Percentiles rank a stretch among this genome's conserved stretches.
These are phyloP conservation scores for Erythrocercus mccallii DNA, from an alignment of 2,113 vertebrate species.

Conservation along the genomic window DNA sequence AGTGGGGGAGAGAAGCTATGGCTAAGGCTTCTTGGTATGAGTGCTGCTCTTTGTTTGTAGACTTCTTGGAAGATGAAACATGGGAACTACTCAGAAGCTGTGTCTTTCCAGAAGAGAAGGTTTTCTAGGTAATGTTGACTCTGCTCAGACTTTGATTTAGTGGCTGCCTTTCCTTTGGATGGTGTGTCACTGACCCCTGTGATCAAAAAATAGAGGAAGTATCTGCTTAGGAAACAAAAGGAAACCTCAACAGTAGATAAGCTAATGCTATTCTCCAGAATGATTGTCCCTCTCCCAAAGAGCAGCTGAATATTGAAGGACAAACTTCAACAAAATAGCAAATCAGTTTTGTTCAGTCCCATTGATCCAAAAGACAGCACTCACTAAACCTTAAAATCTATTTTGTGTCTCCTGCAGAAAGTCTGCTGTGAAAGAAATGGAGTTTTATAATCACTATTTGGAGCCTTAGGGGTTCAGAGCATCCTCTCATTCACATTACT, in stretches of 20 bases:
- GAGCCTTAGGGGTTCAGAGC: conserved; percentile 3
- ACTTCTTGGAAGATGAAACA: neutral
- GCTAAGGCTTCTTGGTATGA: neutral
- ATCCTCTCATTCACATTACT: neutral
- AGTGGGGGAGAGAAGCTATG: neutral
- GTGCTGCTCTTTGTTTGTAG: neutral
- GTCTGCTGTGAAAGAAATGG: conserved; percentile 31
- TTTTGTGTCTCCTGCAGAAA: conserved; percentile 3
- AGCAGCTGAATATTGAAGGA: neutral
- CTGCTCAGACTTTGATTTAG: neutral
- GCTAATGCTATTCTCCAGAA: neutral
- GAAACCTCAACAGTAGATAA: neutral
- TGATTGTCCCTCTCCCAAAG: rapidly evolving
- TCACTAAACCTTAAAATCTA: conserved; percentile 7
- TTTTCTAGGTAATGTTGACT: neutral
- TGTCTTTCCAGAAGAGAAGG: neutral
- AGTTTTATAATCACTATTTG: neutral
- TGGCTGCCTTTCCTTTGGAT: neutral
- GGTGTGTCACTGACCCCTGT: neutral
- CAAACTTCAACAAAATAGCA: neutral
- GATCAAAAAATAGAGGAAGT: neutral
- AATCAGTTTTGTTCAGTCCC: neutral
- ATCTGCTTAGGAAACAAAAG: neutral
- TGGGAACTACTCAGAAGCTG: neutral
- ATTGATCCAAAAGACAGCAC: neutral